Conservation (phyloP, 2,888 invertebrate species). For the Synergus japonicus region DNA sequence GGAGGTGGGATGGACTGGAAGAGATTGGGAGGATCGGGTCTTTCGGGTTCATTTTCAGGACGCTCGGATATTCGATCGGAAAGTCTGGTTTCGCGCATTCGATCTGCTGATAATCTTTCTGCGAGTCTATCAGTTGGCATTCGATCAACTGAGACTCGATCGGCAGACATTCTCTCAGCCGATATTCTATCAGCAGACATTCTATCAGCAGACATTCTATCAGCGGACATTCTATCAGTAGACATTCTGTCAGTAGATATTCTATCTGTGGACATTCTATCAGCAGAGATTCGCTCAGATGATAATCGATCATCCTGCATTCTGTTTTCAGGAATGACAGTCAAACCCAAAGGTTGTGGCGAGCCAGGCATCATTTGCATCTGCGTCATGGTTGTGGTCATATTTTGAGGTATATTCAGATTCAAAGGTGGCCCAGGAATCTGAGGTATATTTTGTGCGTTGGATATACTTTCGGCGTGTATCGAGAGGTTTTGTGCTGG, state of each 20-base stretch:
- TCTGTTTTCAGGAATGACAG: slow-evolving; percentile 62
- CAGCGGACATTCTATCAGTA: slow-evolving; percentile 9
- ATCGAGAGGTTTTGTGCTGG: slow-evolving; percentile 54
- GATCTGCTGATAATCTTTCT: slow-evolving; percentile 48
- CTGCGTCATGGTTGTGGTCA: slow-evolving; percentile 69
- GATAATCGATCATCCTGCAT: slow-evolving; percentile 42
- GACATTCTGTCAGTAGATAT: neutral
- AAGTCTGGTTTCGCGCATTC: slow-evolving; percentile 57
- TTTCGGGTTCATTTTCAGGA: slow-evolving; percentile 58
- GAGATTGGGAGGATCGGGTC: slow-evolving; percentile 68
- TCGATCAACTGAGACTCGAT: slow-evolving; percentile 38
- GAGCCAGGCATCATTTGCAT: slow-evolving; percentile 70
- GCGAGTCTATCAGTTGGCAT: slow-evolving; percentile 19
- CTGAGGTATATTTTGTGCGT: slow-evolving; percentile 58
- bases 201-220: neutral
- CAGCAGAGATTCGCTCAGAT: neutral
- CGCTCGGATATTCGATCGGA: slow-evolving; percentile 59
- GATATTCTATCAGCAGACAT: neutral
- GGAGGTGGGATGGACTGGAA: slow-evolving; percentile 73
- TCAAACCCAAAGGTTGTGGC: slow-evolving; percentile 71
- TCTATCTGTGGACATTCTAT: slow-evolving; percentile 40
- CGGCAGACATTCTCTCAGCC: slow-evolving; percentile 22
- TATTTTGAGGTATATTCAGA: slow-evolving; percentile 73
- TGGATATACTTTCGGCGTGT: slow-evolving; percentile 59
- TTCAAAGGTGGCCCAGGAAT: slow-evolving; percentile 70